phyloP scores from a whole-genome alignment of 2,113 vertebrate species.

The Apodemus sylvaticus region DNA sequence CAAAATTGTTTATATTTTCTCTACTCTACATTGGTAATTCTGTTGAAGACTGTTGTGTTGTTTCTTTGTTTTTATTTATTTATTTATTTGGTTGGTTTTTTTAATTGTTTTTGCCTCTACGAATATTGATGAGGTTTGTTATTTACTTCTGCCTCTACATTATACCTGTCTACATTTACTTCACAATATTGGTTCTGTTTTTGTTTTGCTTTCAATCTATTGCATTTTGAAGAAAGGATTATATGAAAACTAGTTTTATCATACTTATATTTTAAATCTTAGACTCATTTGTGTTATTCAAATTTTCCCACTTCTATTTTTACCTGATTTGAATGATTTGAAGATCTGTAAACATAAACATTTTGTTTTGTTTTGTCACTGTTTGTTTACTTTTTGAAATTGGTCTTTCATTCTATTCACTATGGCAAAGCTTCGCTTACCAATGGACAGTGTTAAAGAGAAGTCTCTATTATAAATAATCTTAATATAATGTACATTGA shows the following conservation, averaged over 20 bases:
- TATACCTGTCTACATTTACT: background rate
- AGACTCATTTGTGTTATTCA: background rate
- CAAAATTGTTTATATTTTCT: no score
- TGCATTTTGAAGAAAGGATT: background rate
- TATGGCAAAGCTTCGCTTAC: background rate
- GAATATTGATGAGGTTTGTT: background rate
- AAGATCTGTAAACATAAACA: background rate
- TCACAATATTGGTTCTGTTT: background rate
- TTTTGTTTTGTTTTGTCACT: background rate
- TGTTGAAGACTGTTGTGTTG: background rate
- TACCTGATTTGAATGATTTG: background rate
- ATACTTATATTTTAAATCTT: background rate
- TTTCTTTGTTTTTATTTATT: background rate
- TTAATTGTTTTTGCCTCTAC: background rate
- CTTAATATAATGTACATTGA: background rate
- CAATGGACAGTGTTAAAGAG: background rate
- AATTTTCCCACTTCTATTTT: background rate
- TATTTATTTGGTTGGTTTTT: background rate
- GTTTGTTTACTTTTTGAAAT: background rate
- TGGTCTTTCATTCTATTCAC: background rate
- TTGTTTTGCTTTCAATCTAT: background rate
- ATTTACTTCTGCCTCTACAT: background rate
- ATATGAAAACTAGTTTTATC: background rate
- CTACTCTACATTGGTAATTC: no score
- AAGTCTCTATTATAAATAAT: background rate